These are phyloP conservation scores for Geococcyx californianus DNA, from an alignment of 2,113 vertebrate genomes.

Conservation along the genomic window DNA sequence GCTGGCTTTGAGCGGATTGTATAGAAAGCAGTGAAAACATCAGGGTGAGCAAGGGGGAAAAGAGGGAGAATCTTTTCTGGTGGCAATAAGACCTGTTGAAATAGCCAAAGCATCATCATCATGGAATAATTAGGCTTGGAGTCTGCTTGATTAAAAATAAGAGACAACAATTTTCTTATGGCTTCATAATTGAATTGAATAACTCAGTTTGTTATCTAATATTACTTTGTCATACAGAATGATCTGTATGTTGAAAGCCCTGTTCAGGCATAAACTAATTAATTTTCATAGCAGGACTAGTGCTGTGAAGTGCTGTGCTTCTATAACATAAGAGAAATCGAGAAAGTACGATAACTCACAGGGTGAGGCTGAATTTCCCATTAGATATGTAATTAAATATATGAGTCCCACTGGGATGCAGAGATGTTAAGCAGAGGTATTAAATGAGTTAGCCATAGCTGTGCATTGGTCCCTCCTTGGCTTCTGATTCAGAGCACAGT, in stretches of 20 bases:
- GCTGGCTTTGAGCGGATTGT: not conserved
- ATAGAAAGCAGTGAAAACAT: not conserved
- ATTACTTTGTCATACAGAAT: slow-evolving; percentile 37
- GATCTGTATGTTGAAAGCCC: slow-evolving; percentile 48
- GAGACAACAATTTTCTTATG: slow-evolving; percentile 55
- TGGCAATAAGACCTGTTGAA: not conserved
- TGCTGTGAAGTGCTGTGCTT: slow-evolving; percentile 28
- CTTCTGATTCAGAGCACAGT: not conserved
- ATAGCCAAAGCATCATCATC: not conserved
- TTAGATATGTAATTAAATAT: slow-evolving; percentile 56
- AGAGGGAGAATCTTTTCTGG: not conserved
- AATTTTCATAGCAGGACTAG: slow-evolving; percentile 44
- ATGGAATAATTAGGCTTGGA: slow-evolving; percentile 33
- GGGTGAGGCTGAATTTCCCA: slow-evolving; percentile 25
- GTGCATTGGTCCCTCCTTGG: not conserved
- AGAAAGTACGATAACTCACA: slow-evolving; percentile 38
- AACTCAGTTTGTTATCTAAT: slow-evolving; percentile 43
- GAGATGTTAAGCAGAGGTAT: slow-evolving; percentile 43
- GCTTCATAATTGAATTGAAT: slow-evolving; percentile 40
- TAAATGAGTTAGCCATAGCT: slow-evolving; percentile 11
- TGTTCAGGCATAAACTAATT: slow-evolving; percentile 60
- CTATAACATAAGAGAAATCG: not conserved
- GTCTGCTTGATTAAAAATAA: slow-evolving; percentile 60
- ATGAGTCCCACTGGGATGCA: not conserved
- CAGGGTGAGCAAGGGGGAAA: not conserved